A percentile compares a stretch with the other conserved stretches of the same genome.
phyloP scores from a whole-genome alignment of 2,797 vertebrate genomes.

The Cottoperca gobio region DNA sequence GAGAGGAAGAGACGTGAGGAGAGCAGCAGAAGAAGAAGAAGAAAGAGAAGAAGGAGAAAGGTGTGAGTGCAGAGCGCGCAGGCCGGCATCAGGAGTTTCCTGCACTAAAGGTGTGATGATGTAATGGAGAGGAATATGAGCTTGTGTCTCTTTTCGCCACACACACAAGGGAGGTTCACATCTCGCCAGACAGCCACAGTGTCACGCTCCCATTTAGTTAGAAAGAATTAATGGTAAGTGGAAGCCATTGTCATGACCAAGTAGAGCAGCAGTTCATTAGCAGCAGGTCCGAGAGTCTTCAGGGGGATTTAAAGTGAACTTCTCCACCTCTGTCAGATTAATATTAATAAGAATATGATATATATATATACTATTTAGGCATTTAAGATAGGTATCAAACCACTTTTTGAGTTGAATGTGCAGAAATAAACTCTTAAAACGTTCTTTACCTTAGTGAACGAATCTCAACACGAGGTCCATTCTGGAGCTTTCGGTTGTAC shows the following conservation, averaged over 20 bases:
- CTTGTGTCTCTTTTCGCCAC: background rate
- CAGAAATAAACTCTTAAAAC: no score
- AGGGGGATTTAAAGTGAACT: background rate
- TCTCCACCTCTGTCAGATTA: background rate
- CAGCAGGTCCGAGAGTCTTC: background rate
- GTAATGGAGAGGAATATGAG: conserved; percentile 28
- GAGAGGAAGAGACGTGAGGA: background rate
- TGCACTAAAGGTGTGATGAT: conserved; percentile 52
- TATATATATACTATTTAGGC: background rate
- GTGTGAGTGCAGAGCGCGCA: conserved; percentile 20
- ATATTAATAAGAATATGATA: background rate
- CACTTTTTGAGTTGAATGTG: no score
- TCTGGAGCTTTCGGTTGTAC: background rate
- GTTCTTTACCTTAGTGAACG: background rate
- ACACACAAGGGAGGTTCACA: background rate
- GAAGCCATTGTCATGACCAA: background rate
- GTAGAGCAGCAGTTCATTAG: background rate
- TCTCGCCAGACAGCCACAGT: background rate
- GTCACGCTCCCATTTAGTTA: conserved; percentile 10
- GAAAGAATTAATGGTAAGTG: background rate
- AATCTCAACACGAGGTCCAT: background rate
- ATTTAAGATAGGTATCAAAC: background rate
- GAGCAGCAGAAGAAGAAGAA: background rate
- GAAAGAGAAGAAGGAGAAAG: background rate
- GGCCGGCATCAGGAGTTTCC: conserved; percentile 46